These are phyloP conservation scores for Carollia perspicillata DNA, from an alignment of 2,113 vertebrate species.

Conservation along the genomic window DNA sequence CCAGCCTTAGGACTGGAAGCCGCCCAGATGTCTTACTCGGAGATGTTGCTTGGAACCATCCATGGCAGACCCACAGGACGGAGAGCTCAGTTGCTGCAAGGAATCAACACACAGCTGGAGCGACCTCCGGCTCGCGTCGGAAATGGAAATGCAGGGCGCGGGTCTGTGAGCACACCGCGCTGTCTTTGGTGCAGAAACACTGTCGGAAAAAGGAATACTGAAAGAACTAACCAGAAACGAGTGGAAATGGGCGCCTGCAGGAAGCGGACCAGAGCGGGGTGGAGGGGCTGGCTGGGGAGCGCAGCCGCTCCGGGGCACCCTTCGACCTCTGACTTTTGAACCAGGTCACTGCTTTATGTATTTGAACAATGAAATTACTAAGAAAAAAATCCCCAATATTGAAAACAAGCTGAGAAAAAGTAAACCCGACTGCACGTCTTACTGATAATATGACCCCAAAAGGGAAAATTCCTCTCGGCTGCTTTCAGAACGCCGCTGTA, in stretches of 20 bases:
- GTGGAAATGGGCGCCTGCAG: neutral
- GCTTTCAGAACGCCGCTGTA: neutral
- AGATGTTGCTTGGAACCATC: neutral
- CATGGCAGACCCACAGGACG: rapidly evolving
- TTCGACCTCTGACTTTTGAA: neutral
- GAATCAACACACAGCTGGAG: rapidly evolving
- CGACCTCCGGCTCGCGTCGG: rapidly evolving
- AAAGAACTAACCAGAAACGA: neutral
- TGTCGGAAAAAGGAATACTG: neutral
- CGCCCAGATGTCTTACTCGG: too few relatives aligned
- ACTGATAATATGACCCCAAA: neutral
- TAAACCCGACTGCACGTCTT: neutral
- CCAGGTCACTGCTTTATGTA: neutral
- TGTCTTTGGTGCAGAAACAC: neutral
- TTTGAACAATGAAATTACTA: neutral
- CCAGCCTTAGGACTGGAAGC: neutral
- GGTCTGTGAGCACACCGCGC: neutral
- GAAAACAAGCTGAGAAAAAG: neutral
- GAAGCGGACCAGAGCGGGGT: neutral
- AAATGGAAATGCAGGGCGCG: rapidly evolving
- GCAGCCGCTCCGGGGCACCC: rapidly evolving
- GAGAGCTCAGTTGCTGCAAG: neutral
- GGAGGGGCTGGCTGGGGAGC: neutral
- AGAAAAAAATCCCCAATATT: neutral
- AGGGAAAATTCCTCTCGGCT: neutral